Evolutionary conservation across 2,797 vertebrate genomes (phyloP), one percentile per base, ranked within the genome.

Genomic region (Threskiornis aethiopicus): DNA sequence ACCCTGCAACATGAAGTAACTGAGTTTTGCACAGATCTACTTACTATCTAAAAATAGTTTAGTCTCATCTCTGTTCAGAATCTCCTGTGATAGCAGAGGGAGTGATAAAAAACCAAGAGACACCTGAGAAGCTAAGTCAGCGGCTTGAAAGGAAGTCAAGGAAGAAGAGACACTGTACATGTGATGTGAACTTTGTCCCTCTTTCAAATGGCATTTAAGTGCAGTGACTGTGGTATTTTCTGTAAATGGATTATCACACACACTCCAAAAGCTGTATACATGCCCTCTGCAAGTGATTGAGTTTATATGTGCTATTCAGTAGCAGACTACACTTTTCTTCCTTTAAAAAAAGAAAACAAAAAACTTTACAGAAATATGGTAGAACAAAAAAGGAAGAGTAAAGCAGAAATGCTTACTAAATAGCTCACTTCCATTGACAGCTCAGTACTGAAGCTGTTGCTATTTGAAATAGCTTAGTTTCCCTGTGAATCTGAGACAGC

Each of bases 31-130:
- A 78, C 37, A 89, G 70, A 71, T 94, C 91, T 90, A 18, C 80
- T 93, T 77, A 25, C 62, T 64, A 16, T 52, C 80, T 91, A 96
- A 97, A 95, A 96, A 90, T 84, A 93, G 66, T 70, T 91, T 71
- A 80, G 46, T 73, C 81, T 90, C 66, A 84, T 95, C 37, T 81
- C 77, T 93, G 57, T 93, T 93, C 90, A 92, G 66, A 73, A 90
- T 80, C 51, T 92, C 73, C 44, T 59, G 29, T 70, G 55, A 80
- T 39, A 84, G 62, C 44, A 89, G 58, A 65, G 87, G 35, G 10
- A 96, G 35, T 0, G 17, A 67, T 61, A 90, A 69, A 89, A 92
- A 73, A 5, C 4, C 37, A 75, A 77, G 39, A 70, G 46, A 75
- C 21, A 37, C 0, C 2, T 61, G 70, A 92, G 85, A 84, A 89